These are phyloP conservation scores for Bos taurus DNA, from an alignment of 2,113 vertebrate genomes.

Conservation along the genomic window DNA sequence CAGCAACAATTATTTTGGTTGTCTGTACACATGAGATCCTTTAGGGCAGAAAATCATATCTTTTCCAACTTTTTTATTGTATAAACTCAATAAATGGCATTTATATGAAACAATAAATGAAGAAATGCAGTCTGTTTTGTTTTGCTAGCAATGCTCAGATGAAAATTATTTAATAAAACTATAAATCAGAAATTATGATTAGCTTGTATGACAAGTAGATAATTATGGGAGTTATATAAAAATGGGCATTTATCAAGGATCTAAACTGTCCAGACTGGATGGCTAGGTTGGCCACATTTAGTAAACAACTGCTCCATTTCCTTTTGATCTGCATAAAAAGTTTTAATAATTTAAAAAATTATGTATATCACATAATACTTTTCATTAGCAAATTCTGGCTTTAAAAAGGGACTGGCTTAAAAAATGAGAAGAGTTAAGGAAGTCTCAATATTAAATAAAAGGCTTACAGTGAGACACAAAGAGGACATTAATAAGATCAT, in stretches of 20 bases:
- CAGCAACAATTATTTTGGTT: not conserved
- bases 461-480: not conserved
- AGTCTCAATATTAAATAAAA: not conserved
- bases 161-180: constrained; percentile 15
- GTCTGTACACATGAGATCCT: not conserved
- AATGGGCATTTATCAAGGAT: not conserved
- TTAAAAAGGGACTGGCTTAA: not conserved
- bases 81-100: not conserved
- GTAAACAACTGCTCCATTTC: not conserved
- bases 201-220: not conserved
- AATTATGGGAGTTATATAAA: not conserved
- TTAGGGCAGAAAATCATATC: not conserved
- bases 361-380: not conserved
- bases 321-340: not conserved
- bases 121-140: not conserved
- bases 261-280: not conserved
- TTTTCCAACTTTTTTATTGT: not conserved
- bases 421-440: not conserved
- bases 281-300: not conserved
- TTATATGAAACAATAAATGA: not conserved
- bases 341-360: not conserved
- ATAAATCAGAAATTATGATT: constrained; percentile 18
- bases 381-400: not conserved
- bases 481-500: not conserved
- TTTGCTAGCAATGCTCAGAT: not conserved